Conservation (phyloP, 2,797 vertebrate genomes). For the Spheniscus humboldti region DNA sequence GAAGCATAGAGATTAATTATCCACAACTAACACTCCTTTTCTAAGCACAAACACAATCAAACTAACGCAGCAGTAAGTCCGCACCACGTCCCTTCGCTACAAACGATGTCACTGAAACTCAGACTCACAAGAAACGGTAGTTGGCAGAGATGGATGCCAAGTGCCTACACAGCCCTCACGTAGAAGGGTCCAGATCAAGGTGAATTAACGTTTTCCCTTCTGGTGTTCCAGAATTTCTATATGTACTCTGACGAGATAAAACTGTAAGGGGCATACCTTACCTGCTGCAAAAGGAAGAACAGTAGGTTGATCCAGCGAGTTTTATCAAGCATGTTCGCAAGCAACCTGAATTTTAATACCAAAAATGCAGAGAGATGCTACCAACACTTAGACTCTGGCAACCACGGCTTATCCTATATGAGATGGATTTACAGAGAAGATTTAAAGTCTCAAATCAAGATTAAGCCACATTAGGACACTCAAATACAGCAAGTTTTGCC, state of each 20-base stretch:
- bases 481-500: not conserved
- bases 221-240: not conserved
- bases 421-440: not conserved
- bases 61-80: not conserved
- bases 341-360: not conserved
- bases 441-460: not conserved
- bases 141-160: not conserved
- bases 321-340: not conserved
- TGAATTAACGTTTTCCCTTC: not conserved
- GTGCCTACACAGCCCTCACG: rapidly evolving
- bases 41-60: not conserved
- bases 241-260: not conserved
- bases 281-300: not conserved
- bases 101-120: not conserved
- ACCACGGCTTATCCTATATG: not conserved
- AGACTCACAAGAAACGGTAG: not conserved
- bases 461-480: not conserved
- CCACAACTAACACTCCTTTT: not conserved
- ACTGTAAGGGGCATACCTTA: not conserved
- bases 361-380: not conserved
- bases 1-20: not conserved
- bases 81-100: not conserved
- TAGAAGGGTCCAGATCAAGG: not conserved
- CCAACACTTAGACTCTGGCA: not conserved
- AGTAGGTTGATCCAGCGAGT: not conserved